These are phyloP conservation scores for Helleia helle DNA, from an alignment of 2,888 invertebrate species.

Conservation along the genomic window DNA sequence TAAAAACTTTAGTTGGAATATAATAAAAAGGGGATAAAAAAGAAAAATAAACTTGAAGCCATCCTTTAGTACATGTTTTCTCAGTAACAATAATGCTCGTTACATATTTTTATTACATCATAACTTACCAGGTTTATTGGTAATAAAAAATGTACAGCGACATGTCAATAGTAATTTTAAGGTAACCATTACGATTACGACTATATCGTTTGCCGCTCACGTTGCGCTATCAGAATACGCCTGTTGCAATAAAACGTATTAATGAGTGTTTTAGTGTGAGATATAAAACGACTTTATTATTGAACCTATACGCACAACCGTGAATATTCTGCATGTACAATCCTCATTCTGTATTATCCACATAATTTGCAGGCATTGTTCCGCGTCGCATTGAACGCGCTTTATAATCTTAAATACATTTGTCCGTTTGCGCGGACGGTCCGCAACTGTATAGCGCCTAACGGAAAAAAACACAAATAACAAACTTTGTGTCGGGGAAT, in stretches of 20 bases:
- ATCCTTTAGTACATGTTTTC: neutral
- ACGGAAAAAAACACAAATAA: too few species aligned
- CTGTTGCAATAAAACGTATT: conserved; percentile 28
- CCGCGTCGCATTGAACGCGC: too few species aligned
- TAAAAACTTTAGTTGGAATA: neutral
- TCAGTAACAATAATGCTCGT: conserved; percentile 4
- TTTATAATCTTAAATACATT: too few species aligned
- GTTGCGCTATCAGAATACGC: conserved; percentile 18
- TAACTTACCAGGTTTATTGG: conserved; percentile 5
- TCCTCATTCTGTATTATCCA: neutral
- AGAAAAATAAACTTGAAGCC: conserved; percentile 3
- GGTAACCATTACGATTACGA: conserved; percentile 5
- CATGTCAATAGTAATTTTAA: conserved; percentile 8
- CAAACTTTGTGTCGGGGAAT: too few species aligned
- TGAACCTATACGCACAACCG: neutral
- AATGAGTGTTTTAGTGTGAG: conserved; percentile 29
- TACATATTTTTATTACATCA: conserved; percentile 6
- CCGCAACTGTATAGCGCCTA: too few species aligned
- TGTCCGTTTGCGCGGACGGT: too few species aligned
- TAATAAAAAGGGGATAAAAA: neutral
- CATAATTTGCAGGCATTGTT: neutral
- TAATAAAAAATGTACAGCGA: neutral
- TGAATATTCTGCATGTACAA: neutral
- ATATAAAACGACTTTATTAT: conserved; percentile 8
- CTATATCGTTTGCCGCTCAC: neutral